These are phyloP conservation scores for Eulemur rubriventer DNA, from an alignment of 2,797 vertebrate genomes.

Conservation along the genomic window DNA sequence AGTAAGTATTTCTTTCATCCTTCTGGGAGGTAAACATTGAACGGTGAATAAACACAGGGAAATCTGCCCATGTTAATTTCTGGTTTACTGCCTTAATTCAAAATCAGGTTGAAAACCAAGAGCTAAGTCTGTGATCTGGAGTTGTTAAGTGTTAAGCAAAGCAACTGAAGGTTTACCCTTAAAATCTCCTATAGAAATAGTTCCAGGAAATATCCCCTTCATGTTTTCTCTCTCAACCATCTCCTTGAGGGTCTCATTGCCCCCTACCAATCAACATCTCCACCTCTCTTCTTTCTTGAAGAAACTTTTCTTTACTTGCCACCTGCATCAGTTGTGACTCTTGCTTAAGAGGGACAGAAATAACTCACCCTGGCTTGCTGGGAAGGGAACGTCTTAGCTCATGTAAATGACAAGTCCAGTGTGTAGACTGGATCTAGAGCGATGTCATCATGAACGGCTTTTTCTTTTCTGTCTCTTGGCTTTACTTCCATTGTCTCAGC, in stretches of 20 bases:
- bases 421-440: not conserved
- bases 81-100: conserved; percentile 33
- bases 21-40: conserved; percentile 60
- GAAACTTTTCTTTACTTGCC: not conserved
- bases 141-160: not conserved
- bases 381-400: not conserved
- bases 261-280: not conserved
- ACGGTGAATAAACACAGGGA: conserved; percentile 37
- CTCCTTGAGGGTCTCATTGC: not conserved
- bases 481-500: not conserved
- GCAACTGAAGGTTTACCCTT: not conserved
- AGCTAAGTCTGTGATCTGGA: not conserved
- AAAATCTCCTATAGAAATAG: not conserved
- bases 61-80: conserved; percentile 42
- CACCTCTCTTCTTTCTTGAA: not conserved
- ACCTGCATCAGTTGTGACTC: not conserved
- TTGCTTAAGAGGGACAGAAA: not conserved
- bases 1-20: conserved; percentile 65
- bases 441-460: not conserved
- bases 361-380: not conserved
- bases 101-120: conserved; percentile 23
- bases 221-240: not conserved
- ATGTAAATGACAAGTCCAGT: not conserved
- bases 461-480: not conserved
- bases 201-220: not conserved